These are phyloP conservation scores for Puffinus mauretanicus DNA, from an alignment of 2,113 vertebrate genomes.

Conservation along the genomic window DNA sequence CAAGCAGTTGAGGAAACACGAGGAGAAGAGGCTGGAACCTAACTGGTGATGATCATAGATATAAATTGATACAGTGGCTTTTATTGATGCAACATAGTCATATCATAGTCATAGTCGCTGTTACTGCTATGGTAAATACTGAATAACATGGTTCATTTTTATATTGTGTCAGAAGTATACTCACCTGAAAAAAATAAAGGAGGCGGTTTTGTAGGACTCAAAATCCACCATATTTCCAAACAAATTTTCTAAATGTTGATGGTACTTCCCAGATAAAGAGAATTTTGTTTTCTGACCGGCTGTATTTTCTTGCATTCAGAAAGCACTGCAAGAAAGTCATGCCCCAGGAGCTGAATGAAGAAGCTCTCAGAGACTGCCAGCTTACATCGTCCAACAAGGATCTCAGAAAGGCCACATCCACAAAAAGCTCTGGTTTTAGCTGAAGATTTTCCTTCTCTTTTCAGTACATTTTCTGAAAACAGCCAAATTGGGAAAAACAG, in stretches of 20 bases:
- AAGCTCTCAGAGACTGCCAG: not conserved
- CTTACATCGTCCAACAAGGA: not conserved
- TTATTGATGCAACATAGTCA: not conserved
- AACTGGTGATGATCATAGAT: not conserved
- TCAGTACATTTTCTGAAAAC: not conserved
- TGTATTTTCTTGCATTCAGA: not conserved
- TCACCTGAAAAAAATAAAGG: not conserved
- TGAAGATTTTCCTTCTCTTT: not conserved
- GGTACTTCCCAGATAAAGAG: not conserved
- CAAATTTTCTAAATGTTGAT: not conserved
- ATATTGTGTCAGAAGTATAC: not conserved
- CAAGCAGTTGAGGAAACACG: not conserved
- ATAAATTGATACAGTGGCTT: not conserved
- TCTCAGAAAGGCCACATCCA: not conserved
- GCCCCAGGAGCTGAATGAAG: not conserved
- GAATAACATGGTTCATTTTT: not conserved
- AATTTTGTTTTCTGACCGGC: not conserved
- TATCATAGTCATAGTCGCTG: no score
- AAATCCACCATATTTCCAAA: not conserved
- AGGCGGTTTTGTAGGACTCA: rapidly evolving
- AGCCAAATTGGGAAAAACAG: not conserved
- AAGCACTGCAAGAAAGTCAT: not conserved
- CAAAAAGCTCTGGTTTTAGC: not conserved
- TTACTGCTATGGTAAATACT: not conserved
- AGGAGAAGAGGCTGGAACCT: not conserved